phyloP scores from a whole-genome alignment of 1,140 invertebrate genomes.

The Grapholita molesta region DNA sequence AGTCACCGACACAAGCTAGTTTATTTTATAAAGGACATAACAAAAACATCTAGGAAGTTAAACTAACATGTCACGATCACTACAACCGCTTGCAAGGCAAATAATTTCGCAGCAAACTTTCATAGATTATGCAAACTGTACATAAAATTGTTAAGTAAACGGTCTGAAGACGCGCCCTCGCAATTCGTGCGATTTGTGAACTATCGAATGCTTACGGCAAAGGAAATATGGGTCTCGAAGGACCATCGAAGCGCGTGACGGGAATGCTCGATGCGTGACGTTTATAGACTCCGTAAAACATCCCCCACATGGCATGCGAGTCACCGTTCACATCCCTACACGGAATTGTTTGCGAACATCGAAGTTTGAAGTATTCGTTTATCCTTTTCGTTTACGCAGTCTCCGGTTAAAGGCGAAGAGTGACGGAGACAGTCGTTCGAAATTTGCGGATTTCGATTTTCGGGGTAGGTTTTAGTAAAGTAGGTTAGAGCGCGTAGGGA shows the following conservation, averaged over 20 bases:
- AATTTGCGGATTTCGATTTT: too few relatives aligned
- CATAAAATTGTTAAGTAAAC: constrained; percentile 16
- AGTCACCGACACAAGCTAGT: background rate
- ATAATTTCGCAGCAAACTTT: background rate
- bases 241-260: background rate
- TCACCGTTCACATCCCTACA: too few relatives aligned
- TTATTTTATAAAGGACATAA: background rate
- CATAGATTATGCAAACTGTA: background rate
- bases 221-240: background rate
- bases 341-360: too few relatives aligned
- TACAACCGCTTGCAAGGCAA: background rate
- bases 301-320: too few relatives aligned
- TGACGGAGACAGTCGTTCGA: too few relatives aligned
- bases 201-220: constrained; percentile 6
- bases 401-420: too few relatives aligned
- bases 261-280: background rate
- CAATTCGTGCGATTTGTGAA: constrained; percentile 5
- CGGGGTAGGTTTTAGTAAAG: too few relatives aligned
- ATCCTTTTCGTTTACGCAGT: too few relatives aligned
- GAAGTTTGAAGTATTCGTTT: too few relatives aligned
- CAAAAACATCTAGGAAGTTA: background rate
- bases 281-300: too few relatives aligned
- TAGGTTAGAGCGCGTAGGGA: too few relatives aligned
- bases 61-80: background rate
- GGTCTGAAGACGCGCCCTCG: background rate